Percentiles rank a stretch among this genome's conserved stretches.
Evolutionary conservation across 1,140 invertebrate genomes (phyloP).

Genomic region (Drosophila varians): DNA sequence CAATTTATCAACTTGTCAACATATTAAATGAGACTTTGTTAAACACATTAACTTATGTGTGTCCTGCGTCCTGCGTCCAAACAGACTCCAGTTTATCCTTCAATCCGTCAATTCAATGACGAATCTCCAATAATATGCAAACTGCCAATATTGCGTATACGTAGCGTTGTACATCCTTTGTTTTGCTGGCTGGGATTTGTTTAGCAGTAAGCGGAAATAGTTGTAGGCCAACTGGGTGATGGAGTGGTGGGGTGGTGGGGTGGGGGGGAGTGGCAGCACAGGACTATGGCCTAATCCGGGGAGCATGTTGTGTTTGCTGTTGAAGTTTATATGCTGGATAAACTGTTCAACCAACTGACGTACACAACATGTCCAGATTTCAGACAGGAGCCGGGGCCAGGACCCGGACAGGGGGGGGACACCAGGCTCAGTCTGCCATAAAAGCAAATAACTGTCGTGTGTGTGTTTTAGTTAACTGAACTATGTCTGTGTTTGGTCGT

Average conservation of each 20-base stretch:
- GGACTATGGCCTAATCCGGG: neutral
- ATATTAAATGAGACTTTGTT: conserved; percentile 77
- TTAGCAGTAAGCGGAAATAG: conserved; percentile 77
- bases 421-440: conserved; percentile 62
- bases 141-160: conserved; percentile 78
- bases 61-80: conserved; percentile 4
- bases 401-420: neutral
- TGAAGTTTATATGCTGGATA: conserved; percentile 77
- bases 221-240: conserved; percentile 44
- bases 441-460: conserved; percentile 76
- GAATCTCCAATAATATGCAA: conserved; percentile 67
- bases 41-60: conserved; percentile 58
- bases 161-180: conserved; percentile 54
- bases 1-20: conserved; percentile 81
- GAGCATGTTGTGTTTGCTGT: conserved; percentile 57
- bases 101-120: conserved; percentile 50
- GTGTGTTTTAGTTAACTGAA: conserved; percentile 58
- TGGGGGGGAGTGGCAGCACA: too few species aligned
- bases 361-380: conserved; percentile 60
- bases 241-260: neutral
- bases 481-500: conserved; percentile 27
- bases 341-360: conserved; percentile 76
- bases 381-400: neutral
- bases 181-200: conserved; percentile 76
- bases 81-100: conserved; percentile 13